Evolutionary conservation across 1,140 invertebrate species (phyloP).

Genomic region (Cheumatopsyche charites): DNA sequence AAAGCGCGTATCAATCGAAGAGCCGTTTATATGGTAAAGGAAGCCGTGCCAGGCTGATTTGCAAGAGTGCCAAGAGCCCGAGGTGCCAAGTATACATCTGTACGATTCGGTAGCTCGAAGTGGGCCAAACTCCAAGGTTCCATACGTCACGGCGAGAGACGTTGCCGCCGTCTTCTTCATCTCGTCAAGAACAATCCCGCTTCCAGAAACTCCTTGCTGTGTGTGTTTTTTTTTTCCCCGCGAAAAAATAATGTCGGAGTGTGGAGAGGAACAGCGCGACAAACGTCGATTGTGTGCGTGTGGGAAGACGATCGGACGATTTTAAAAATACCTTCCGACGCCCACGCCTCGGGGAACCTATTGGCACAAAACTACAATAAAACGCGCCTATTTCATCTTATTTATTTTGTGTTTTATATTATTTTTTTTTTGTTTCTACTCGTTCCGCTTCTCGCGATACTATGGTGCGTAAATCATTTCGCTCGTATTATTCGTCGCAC

Average conservation of each 20-base stretch:
- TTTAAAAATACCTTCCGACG: slow-evolving; percentile 4
- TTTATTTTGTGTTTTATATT: neutral
- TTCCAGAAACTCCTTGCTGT: slow-evolving; percentile 11
- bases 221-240: too few species aligned
- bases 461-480: slow-evolving; percentile 2
- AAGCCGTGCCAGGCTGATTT: slow-evolving; percentile 38
- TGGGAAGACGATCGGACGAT: neutral
- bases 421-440: too few species aligned
- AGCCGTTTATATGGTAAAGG: slow-evolving; percentile 37
- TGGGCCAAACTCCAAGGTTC: slow-evolving; percentile 46
- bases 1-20: slow-evolving; percentile 30
- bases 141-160: slow-evolving; percentile 37
- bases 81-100: slow-evolving; percentile 38
- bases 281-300: slow-evolving; percentile 9
- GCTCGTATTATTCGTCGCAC: neutral
- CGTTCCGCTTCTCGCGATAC: slow-evolving; percentile 10
- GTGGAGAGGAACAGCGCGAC: neutral
- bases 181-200: slow-evolving; percentile 3
- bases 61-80: slow-evolving; percentile 42
- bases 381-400: neutral
- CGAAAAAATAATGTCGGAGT: too few species aligned
- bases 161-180: slow-evolving; percentile 20
- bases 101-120: slow-evolving; percentile 33
- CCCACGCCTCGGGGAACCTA: neutral
- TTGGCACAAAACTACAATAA: neutral